Evolutionary conservation across 1,140 invertebrate species (phyloP).

Genomic region (Ridgeia piscesae): DNA sequence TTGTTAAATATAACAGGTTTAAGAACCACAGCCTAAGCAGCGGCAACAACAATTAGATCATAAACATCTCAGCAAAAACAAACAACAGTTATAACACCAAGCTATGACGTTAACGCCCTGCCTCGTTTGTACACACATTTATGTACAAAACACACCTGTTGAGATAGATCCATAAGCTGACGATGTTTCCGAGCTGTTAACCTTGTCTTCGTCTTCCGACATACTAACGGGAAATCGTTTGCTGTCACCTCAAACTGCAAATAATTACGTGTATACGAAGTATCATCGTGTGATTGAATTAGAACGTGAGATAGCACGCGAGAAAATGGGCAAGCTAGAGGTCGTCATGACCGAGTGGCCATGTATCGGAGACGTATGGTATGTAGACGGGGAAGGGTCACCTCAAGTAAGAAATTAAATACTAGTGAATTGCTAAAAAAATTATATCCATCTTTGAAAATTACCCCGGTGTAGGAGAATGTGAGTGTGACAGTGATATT

Average conservation of each 20-base stretch:
- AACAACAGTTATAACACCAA: not conserved
- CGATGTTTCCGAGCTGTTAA: not conserved
- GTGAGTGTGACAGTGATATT: too few relatives aligned
- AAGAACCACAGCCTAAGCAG: not conserved
- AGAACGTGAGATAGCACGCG: too few relatives aligned
- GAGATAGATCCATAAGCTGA: not conserved
- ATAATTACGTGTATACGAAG: not conserved
- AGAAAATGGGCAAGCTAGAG: not conserved
- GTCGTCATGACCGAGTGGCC: not conserved
- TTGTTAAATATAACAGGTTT: too few relatives aligned
- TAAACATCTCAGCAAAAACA: not conserved
- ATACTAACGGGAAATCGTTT: not conserved
- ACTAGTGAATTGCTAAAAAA: not conserved
- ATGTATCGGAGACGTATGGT: not conserved
- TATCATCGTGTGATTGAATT: not conserved
- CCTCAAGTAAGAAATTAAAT: not conserved
- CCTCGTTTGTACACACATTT: not conserved
- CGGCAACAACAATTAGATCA: not conserved
- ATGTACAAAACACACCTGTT: not conserved
- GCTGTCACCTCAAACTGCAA: not conserved
- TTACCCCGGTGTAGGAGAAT: too few relatives aligned
- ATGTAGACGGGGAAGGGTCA: not conserved
- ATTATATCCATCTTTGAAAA: not conserved
- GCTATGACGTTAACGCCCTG: not conserved
- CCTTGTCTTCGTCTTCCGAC: not conserved